Conservation (phyloP, 2,113 vertebrate genomes). For the Actinemys pallida region DNA sequence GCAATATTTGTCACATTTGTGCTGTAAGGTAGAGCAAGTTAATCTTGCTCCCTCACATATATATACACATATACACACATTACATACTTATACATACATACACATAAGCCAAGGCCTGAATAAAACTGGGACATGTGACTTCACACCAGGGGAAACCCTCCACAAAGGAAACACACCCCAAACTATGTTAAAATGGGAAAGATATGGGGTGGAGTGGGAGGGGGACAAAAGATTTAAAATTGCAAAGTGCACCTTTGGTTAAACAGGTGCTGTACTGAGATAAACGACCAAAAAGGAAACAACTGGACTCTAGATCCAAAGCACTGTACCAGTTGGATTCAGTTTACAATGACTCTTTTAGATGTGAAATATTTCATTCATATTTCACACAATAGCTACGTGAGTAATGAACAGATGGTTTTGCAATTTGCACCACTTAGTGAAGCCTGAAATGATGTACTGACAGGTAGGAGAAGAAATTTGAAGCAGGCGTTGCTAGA, state of each 20-base stretch:
- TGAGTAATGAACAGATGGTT: constrained; percentile 75
- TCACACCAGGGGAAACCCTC: neutral
- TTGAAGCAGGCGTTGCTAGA: constrained; percentile 26
- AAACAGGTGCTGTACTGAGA: neutral
- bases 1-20: neutral
- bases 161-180: neutral
- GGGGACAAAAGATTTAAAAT: neutral
- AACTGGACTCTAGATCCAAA: constrained; percentile 16
- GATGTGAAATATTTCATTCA: constrained; percentile 66
- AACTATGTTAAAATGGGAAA: neutral
- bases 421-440: constrained; percentile 62
- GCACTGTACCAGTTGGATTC: constrained; percentile 51
- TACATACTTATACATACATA: neutral
- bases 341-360: constrained; percentile 63
- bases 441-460: constrained; percentile 72
- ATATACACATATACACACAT: neutral
- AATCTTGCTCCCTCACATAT: neutral
- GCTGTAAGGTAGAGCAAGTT: neutral
- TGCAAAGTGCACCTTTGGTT: neutral
- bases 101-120: neutral
- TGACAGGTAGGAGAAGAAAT: constrained; percentile 67
- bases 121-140: constrained; percentile 5
- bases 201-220: neutral
- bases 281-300: constrained; percentile 17
- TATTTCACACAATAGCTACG: constrained; percentile 68